Percentiles rank a stretch among this genome's conserved stretches.
These are phyloP conservation scores for Dexiosoma caninum DNA, from an alignment of 2,888 invertebrate genomes.

Conservation along the genomic window DNA sequence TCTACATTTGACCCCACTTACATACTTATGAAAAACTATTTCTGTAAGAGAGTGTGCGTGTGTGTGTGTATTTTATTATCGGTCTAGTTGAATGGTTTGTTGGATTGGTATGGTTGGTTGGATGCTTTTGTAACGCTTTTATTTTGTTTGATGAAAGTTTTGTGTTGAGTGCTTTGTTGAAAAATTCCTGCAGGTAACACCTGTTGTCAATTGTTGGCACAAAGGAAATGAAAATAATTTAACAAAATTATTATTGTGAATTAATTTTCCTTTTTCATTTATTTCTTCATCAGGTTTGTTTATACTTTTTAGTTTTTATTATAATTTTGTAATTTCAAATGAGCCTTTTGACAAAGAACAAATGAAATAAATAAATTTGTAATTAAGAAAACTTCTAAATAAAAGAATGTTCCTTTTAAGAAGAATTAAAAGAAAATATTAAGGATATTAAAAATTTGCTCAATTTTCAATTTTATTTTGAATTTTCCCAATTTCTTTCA, in stretches of 20 bases:
- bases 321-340: too few relatives aligned
- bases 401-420: too few relatives aligned
- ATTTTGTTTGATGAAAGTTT: constrained; percentile 44
- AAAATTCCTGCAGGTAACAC: constrained; percentile 58
- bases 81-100: constrained; percentile 12
- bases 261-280: neutral
- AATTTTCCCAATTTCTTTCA: too few relatives aligned
- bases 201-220: constrained; percentile 59
- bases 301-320: too few relatives aligned
- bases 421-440: too few relatives aligned
- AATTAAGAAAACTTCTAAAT: too few relatives aligned
- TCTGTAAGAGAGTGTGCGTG: too few relatives aligned
- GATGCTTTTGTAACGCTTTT: constrained; percentile 34
- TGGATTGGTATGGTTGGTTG: constrained; percentile 23
- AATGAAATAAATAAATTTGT: too few relatives aligned
- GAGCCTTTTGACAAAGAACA: too few relatives aligned
- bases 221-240: constrained; percentile 56
- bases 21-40: constrained; percentile 32
- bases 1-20: constrained; percentile 60
- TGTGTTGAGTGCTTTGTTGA: constrained; percentile 58
- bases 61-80: too few relatives aligned
- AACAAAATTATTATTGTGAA: constrained; percentile 36
- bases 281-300: neutral
- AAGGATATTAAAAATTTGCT: too few relatives aligned
- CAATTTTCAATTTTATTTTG: too few relatives aligned